Base-by-base conservation (phyloP, 2,888 invertebrate species). In the Pollenia labialis region DNA sequence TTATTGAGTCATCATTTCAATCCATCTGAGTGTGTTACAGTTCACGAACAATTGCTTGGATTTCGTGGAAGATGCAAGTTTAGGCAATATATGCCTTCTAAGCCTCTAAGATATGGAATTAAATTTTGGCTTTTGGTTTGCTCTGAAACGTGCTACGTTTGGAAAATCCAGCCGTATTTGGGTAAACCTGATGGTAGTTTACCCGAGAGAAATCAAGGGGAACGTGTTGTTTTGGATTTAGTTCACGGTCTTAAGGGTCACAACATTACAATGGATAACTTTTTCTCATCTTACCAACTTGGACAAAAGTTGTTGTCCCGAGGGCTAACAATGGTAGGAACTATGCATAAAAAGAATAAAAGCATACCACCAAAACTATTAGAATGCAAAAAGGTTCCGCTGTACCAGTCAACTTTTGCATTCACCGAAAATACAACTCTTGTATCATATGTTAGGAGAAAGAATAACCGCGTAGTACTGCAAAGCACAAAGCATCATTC, bases 11-110 rank as follows among this genome's bases (percentile, higher is more conserved):
- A 56, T 23, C 32, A 66, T 54, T 40, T 52, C 32, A 71, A 54
- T 8, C 40, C 71, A 54, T 54, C 71, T 71, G 54, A 42, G 23
- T 14, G 54, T 71, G 40, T 54, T n/a, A 54, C 71, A 9, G 32
- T 16, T 56, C 12, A 72, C 11, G 56, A 58, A 11, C 42, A 72
- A 18, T 42, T 54, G 54, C 44, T 72, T 50, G 68, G 23, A 12
- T 58, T 58, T 60, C 69, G 50, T 58, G 23, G 66, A 12, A 23
- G 46, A 52, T 81, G 64, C 40, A 72, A 52, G 46, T 58, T 74
- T 74, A 14, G 7, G 7, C 46, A 66, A 40, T 48, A 40, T 42
- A 8, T 60, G 40, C 56, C 56, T 23, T 56, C 23, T 23, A 56
- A 18, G 10, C n/a, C 52, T 52, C n/a, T 16, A 62, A 9, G 44